Percentiles rank a stretch among this genome's conserved stretches.
phyloP scores from a whole-genome alignment of 1,140 invertebrate genomes.

The Drosophila setifemur region DNA sequence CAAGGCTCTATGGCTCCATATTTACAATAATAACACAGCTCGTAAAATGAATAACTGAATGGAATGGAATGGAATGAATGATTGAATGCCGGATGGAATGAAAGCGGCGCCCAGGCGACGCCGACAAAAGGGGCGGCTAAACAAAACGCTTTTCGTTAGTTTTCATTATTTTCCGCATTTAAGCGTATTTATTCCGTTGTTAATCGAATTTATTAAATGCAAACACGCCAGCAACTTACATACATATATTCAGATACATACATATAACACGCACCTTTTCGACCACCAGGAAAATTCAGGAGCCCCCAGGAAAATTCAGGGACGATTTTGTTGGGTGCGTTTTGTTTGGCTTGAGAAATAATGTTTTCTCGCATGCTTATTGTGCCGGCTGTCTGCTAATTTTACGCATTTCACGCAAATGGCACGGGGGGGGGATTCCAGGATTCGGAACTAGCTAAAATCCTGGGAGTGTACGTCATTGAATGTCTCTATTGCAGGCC shows the following conservation, averaged over 20 bases:
- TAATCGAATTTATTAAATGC: constrained; percentile 81
- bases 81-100: constrained; percentile 74
- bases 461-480: constrained; percentile 13
- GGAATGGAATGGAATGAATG: constrained; percentile 70
- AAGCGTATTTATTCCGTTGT: constrained; percentile 81
- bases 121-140: constrained; percentile 39
- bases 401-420: constrained; percentile 63
- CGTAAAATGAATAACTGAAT: constrained; percentile 76
- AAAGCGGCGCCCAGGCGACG: constrained; percentile 67
- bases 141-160: constrained; percentile 81
- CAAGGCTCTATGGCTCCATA: constrained; percentile 52
- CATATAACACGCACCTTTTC: constrained; percentile 25
- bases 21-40: constrained; percentile 81
- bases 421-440: too few relatives aligned
- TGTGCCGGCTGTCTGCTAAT: constrained; percentile 51
- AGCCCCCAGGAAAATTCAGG: too few relatives aligned
- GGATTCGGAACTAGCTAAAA: neutral
- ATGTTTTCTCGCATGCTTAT: constrained; percentile 71
- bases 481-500: constrained; percentile 61
- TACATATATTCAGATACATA: neutral
- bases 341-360: constrained; percentile 75
- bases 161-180: constrained; percentile 81
- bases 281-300: too few relatives aligned
- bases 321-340: constrained; percentile 70
- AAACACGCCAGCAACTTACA: constrained; percentile 67